Evolutionary conservation across 2,888 invertebrate genomes (phyloP), one percentile per base, ranked within the genome.

Genomic region (Toxonevra muliebris): DNA sequence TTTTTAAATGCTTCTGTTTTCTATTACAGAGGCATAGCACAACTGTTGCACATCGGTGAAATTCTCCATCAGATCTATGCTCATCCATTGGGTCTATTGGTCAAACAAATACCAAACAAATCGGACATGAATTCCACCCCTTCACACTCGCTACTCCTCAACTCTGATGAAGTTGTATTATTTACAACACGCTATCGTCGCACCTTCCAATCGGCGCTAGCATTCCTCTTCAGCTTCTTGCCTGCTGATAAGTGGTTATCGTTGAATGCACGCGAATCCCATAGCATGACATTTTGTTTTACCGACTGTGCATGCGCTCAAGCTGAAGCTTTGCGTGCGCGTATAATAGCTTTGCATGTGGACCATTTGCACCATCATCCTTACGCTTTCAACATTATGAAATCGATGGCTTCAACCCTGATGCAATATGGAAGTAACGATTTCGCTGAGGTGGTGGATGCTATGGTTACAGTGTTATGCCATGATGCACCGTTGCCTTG

Each of bases 141-240:
- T 0, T 84, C 83, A 0, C 84, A 83, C 0, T 81, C 83, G 43
- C 80, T 83, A 0, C 72, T 77, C 66, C 83, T 81, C 60, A 86
- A 80, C 83, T 84, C 85, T 0, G 88, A 90, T 4, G 92, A 91
- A 71, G 86, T 92, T 43, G 80, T 91, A 13, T 88, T 92, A 7
- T 92, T 91, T 81, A 93, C 94, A 75, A 96, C 97, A 0, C 89
- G 93, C 53, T 96, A 95, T 82, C 86, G 95, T 1, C 88, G 98
- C 76, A 97, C 97, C 17, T 95, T 94, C 79, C 97, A 97, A 85
- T 96, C 96, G 76, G 92, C 94, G 0, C 87, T 95, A 74, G 94
- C 94, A 0, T 88, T 95, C 74, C 82, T 94, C 3, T 93, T 90
- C 79, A 89, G 91, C 0, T 88, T 95, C 71, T 85, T 94, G 48